Percentiles rank a stretch among this genome's conserved stretches.
Evolutionary conservation across 1,140 invertebrate genomes (phyloP).

Genomic region (Nasonia giraulti): DNA sequence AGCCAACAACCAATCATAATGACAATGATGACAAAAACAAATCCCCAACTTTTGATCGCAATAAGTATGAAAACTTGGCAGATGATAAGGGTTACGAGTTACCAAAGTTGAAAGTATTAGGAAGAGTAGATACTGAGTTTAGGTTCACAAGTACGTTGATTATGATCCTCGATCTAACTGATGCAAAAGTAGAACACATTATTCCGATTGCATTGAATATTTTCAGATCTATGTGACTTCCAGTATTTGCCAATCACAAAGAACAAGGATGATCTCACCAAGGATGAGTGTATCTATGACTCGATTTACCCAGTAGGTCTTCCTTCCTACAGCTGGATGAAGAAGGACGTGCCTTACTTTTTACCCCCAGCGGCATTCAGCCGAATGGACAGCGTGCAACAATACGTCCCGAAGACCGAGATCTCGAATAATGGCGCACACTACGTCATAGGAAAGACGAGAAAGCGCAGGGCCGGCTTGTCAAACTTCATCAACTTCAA

Average conservation of each 20-base stretch:
- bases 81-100: constrained; percentile 60
- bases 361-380: constrained; percentile 86
- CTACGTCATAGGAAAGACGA: constrained; percentile 74
- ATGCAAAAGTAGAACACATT: neutral
- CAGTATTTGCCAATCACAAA: constrained; percentile 88
- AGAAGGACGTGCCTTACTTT: constrained; percentile 79
- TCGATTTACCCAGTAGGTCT: constrained; percentile 80
- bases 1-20: constrained; percentile 9
- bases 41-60: constrained; percentile 54
- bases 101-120: constrained; percentile 77
- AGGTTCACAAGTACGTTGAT: constrained; percentile 84
- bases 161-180: neutral
- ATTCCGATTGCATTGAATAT: constrained; percentile 26
- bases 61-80: constrained; percentile 63
- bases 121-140: constrained; percentile 81
- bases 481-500: constrained; percentile 77
- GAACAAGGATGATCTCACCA: constrained; percentile 68
- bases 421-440: constrained; percentile 58
- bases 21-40: constrained; percentile 43
- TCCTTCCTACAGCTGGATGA: constrained; percentile 78
- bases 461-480: constrained; percentile 75
- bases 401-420: constrained; percentile 70
- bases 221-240: constrained; percentile 89
- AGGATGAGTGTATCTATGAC: constrained; percentile 78
- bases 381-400: constrained; percentile 81